Conservation (phyloP, 2,113 vertebrate genomes). For the Meleagris gallopavo region DNA sequence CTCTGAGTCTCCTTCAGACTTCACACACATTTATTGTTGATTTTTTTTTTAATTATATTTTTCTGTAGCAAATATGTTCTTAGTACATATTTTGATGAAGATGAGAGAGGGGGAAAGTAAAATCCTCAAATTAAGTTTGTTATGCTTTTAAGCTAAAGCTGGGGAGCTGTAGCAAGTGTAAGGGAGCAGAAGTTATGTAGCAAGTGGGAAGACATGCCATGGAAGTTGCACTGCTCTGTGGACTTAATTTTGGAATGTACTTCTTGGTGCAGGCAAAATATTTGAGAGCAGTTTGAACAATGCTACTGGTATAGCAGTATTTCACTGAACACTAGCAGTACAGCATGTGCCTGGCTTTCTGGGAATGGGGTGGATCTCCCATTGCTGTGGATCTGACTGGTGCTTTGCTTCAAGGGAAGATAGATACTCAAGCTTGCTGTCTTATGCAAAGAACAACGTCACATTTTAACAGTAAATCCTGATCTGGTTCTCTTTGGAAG, state of each 20-base stretch:
- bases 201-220: not conserved
- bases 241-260: not conserved
- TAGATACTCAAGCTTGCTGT: not conserved
- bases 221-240: not conserved
- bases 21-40: not conserved
- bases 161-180: not conserved
- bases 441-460: not conserved
- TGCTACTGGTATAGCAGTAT: fast-evolving
- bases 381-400: not conserved
- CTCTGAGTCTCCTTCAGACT: not conserved
- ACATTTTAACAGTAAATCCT: not conserved
- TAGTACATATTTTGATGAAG: not conserved
- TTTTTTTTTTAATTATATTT: not conserved
- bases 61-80: not conserved
- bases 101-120: not conserved
- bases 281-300: not conserved
- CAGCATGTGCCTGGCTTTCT: not conserved
- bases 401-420: not conserved
- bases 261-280: not conserved
- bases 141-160: not conserved
- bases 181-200: not conserved
- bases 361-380: not conserved
- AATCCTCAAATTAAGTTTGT: not conserved
- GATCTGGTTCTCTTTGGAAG: not conserved
- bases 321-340: not conserved